Evolutionary conservation across 2,797 vertebrate species (phyloP), one percentile per base, ranked within the genome.

Genomic region (Sebastes nivosus): DNA sequence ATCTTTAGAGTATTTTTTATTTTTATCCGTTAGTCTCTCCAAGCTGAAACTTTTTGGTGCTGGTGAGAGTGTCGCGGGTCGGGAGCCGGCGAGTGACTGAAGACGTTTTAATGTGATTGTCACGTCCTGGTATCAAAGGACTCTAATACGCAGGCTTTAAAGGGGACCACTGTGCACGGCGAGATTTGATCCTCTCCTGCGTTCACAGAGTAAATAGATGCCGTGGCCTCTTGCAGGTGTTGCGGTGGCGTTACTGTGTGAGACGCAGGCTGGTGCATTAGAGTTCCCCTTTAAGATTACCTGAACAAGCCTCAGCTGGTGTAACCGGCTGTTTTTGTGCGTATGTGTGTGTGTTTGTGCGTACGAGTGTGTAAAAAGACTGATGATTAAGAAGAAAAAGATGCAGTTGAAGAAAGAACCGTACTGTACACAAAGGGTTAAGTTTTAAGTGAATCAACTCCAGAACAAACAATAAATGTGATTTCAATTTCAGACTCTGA

Each of bases 391-490:
- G 64, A 85, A 77, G 75, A 85, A 71, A 83, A 88, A 82, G 82
- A 89, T 78, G 85, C 90, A 87, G 90, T 87, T 70, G 75, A 85
- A 79, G 82, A 84, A 86, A 87, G 83, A 89, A 72, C 77, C 87
- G 90, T 92, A 87, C 93, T 94, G 95, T 95, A 95, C 85, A 87
- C 90, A 91, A 91, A 93, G 80, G 85, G 91, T 91, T 87, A 84
- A 75, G 88, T 92, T 95, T 94, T 79, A 90, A 92, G 90, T 94
- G 92, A 94, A 93, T 94, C 93, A 86, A 94, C 90, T 94, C 87
- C 91, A 93, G 92, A 94, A 93, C 88, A 94, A 95, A 95, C 92
- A 96, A 95, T 96, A 96, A 96, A 96, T 96, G 95, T 96, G 94
- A 95, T 95, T 93, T 95, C 87, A 93, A 93, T 93, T 93, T 89